Percentiles rank a stretch among this genome's conserved stretches.
These are phyloP conservation scores for Apamea epomidion DNA, from an alignment of 2,888 invertebrate species.

Conservation along the genomic window DNA sequence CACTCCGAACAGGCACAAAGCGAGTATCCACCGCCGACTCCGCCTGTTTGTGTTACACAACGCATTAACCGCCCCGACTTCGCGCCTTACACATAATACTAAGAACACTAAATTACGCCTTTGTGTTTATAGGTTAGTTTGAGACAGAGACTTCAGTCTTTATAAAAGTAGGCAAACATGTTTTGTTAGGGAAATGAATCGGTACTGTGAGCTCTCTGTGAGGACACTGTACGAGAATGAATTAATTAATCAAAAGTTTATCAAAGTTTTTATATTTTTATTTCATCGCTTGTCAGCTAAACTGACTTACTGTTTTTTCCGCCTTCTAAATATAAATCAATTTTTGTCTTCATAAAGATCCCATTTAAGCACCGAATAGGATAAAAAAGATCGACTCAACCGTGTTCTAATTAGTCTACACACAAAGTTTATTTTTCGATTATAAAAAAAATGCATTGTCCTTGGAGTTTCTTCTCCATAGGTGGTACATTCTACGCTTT, in stretches of 20 bases:
- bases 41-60: conserved; percentile 76
- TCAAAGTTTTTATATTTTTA: too few relatives aligned
- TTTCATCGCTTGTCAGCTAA: too few relatives aligned
- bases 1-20: conserved; percentile 61
- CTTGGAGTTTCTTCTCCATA: neutral
- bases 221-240: too few relatives aligned
- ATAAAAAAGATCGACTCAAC: neutral
- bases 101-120: conserved; percentile 82
- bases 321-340: too few relatives aligned
- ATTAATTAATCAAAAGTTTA: too few relatives aligned
- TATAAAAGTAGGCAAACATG: neutral
- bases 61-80: conserved; percentile 73
- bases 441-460: neutral
- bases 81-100: conserved; percentile 73
- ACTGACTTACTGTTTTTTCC: too few relatives aligned
- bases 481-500: too few relatives aligned
- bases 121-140: conserved; percentile 69
- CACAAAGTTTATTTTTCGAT: neutral
- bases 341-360: too few relatives aligned
- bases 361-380: too few relatives aligned
- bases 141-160: conserved; percentile 56
- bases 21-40: conserved; percentile 64
- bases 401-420: neutral
- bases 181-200: neutral
- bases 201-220: neutral